Conservation (phyloP, 2,797 vertebrate genomes). For the Rhinatrema bivittatum region DNA sequence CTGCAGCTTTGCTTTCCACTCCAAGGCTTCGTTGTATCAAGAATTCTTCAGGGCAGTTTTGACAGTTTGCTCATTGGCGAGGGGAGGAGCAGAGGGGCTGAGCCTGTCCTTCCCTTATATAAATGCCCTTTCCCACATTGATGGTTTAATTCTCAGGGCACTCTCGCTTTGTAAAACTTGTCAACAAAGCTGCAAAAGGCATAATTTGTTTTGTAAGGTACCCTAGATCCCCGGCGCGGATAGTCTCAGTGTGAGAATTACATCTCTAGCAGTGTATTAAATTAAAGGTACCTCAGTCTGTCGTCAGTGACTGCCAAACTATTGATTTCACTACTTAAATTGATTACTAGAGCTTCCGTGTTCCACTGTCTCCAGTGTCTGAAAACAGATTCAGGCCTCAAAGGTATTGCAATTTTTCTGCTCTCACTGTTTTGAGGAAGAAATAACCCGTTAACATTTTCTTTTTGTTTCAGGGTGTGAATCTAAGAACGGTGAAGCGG, state of each 20-base stretch:
- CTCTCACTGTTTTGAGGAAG: too few species aligned
- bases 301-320: slow-evolving; percentile 37
- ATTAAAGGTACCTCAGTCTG: slow-evolving; percentile 44
- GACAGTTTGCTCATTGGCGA: slow-evolving; percentile 29
- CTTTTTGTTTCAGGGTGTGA: slow-evolving; percentile 63
- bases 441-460: slow-evolving; percentile 18
- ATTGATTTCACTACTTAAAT: slow-evolving; percentile 54
- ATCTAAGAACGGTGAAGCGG: slow-evolving; percentile 75
- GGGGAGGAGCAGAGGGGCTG: too few species aligned
- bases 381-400: slow-evolving; percentile 32
- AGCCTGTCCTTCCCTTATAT: too few species aligned
- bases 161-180: slow-evolving; percentile 20
- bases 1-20: slow-evolving; percentile 25
- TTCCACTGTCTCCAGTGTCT: slow-evolving; percentile 37
- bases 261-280: slow-evolving; percentile 30
- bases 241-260: slow-evolving; percentile 5
- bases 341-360: slow-evolving; percentile 58
- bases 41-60: slow-evolving; percentile 10
- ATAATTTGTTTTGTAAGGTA: too few species aligned
- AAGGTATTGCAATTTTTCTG: too few species aligned
- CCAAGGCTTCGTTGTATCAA: slow-evolving; percentile 32
- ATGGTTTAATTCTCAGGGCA: slow-evolving; percentile 27
- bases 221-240: too few species aligned
- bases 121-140: too few species aligned
- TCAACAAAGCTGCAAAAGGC: too few species aligned